These are phyloP conservation scores for Geodia barretti DNA, from an alignment of 37 sponge, comb jelly and placozoan genomes.

Conservation along the genomic window DNA sequence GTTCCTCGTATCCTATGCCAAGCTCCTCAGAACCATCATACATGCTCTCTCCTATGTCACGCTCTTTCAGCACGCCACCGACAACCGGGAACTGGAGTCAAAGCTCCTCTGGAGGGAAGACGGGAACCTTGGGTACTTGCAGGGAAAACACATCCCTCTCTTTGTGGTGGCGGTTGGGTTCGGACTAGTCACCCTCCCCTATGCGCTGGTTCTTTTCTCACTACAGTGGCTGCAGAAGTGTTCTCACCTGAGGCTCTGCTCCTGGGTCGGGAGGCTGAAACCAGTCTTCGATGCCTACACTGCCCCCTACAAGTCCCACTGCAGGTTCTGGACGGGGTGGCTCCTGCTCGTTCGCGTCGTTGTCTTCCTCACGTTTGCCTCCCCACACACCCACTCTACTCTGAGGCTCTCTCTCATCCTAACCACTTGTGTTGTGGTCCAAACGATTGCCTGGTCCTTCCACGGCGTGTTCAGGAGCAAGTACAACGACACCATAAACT, in stretches of 20 bases:
- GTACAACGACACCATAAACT: neutral
- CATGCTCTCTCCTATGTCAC: neutral
- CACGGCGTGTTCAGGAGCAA: slow-evolving; percentile 21
- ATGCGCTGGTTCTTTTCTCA: slow-evolving; percentile 19
- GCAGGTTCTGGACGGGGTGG: slow-evolving; percentile 37
- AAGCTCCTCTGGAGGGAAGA: neutral
- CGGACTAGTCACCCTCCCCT: slow-evolving; percentile 11
- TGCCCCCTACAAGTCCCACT: slow-evolving; percentile 31
- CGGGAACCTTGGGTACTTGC: neutral
- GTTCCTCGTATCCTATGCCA: slow-evolving; percentile 19
- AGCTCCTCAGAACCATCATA: slow-evolving; percentile 15
- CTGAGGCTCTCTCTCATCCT: neutral
- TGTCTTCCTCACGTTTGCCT: slow-evolving; percentile 6
- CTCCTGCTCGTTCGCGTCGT: slow-evolving; percentile 22
- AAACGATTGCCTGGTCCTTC: neutral
- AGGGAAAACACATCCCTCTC: slow-evolving; percentile 15
- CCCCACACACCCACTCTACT: neutral
- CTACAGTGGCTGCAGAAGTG: slow-evolving; percentile 3
- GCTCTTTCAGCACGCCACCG: neutral
- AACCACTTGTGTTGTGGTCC: neutral
- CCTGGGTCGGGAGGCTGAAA: slow-evolving; percentile 18
- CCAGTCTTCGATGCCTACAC: slow-evolving; percentile 36
- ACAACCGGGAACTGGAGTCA: neutral
- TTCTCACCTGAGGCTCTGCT: neutral
- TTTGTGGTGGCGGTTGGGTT: slow-evolving; percentile 3